Conservation (phyloP, 2,888 invertebrate species). For the Drosophila yooni region DNA sequence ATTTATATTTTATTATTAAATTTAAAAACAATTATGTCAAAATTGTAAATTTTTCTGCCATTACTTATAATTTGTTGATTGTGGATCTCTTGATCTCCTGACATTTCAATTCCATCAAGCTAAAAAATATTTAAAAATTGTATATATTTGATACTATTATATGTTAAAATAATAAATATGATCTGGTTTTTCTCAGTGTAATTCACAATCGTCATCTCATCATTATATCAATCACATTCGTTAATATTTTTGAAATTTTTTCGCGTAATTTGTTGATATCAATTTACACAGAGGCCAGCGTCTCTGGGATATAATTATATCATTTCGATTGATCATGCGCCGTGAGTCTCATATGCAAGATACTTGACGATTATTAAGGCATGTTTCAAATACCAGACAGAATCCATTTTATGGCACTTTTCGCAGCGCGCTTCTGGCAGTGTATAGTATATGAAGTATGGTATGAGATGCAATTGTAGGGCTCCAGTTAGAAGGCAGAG, state of each 20-base stretch:
- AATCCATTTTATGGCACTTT: conserved; percentile 13
- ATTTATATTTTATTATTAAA: background rate
- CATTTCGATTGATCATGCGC: conserved; percentile 81
- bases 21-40: background rate
- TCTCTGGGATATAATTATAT: conserved; percentile 72
- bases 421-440: conserved; percentile 45
- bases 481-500: conserved; percentile 61
- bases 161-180: background rate
- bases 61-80: background rate
- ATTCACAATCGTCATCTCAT: conserved; percentile 64
- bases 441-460: conserved; percentile 19
- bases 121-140: background rate
- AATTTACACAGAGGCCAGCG: conserved; percentile 69
- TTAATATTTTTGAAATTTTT: conserved; percentile 80
- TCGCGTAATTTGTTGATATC: conserved; percentile 82
- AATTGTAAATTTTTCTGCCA: no score
- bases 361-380: conserved; percentile 43
- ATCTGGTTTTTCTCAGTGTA: conserved; percentile 47
- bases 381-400: conserved; percentile 56
- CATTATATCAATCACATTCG: conserved; percentile 80
- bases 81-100: background rate
- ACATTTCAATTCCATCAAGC: background rate
- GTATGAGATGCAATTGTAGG: conserved; percentile 15
- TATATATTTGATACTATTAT: background rate
- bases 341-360: conserved; percentile 41